These are phyloP conservation scores for Hoplodrina ambigua DNA, from an alignment of 2,888 invertebrate species.

Conservation along the genomic window DNA sequence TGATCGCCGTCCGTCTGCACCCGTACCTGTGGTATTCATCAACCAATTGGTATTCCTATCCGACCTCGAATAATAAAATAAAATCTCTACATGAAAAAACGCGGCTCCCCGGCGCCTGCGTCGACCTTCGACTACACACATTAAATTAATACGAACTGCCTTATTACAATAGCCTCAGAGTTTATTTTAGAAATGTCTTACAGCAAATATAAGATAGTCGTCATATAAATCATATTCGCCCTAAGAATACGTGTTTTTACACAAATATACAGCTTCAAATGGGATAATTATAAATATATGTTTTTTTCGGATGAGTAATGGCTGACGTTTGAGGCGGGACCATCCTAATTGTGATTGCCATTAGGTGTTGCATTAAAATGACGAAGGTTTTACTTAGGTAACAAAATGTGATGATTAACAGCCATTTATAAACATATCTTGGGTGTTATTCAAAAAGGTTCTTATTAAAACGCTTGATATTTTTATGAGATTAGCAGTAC, in stretches of 20 bases:
- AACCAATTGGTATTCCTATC: constrained; percentile 79
- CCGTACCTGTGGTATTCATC: constrained; percentile 62
- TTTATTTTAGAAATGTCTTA: constrained; percentile 53
- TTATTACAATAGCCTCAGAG: constrained; percentile 64
- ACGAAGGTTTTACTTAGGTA: constrained; percentile 55
- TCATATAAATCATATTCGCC: constrained; percentile 87
- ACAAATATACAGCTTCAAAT: constrained; percentile 82
- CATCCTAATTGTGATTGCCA: constrained; percentile 74
- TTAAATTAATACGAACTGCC: constrained; percentile 37
- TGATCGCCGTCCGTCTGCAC: constrained; percentile 42
- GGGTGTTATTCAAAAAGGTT: constrained; percentile 5
- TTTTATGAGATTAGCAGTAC: background rate
- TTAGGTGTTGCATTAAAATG: constrained; percentile 66
- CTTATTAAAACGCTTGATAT: background rate
- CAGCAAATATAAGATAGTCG: constrained; percentile 51
- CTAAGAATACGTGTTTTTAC: constrained; percentile 86
- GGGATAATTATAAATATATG: constrained; percentile 81
- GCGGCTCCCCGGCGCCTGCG: constrained; percentile 85
- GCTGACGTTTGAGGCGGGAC: constrained; percentile 71
- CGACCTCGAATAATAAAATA: constrained; percentile 85
- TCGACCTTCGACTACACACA: constrained; percentile 61
- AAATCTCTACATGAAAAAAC: constrained; percentile 83
- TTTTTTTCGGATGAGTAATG: constrained; percentile 75
- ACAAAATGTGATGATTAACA: constrained; percentile 44
- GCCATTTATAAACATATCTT: constrained; percentile 22